Evolutionary conservation across 2,888 invertebrate species (phyloP), one percentile per base, ranked within the genome.

Genomic region (Cacoxenus indagator): DNA sequence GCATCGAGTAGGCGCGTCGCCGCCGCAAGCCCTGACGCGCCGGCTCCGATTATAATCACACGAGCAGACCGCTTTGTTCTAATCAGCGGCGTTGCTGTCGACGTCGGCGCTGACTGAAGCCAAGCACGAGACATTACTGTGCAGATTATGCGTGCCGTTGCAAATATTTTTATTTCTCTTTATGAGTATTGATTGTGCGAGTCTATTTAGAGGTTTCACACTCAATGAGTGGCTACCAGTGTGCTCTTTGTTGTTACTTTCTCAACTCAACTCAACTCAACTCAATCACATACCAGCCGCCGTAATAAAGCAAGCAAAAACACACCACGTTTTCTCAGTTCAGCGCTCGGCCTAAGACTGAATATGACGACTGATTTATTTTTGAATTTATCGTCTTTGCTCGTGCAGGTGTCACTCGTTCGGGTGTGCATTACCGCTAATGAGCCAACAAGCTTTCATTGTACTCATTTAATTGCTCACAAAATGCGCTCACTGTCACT

Each of bases 1-100:
- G 82, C 81, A 65, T 88, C 85, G 4, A 88, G 61, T 0, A 91
- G 81, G 26, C 85, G 84, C 0, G 87, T 86, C 3, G 85, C 88
- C 0, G 88, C 86, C 0, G 89, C 87, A 24, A 89, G 86, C 22
- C 89, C 89, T 1, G 89, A 76, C 0, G 87, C 77, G 17, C 89
- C 89, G 5, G 88, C 87, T 0, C 89, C 89, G 22, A 89, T 76
- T 14, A 89, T 76, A 4, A 88, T 82, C 69, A 88, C 82, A 54
- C 85, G 85, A 3, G 84, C 78, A 0, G 77, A 81, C 70, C 76
- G 70, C 59, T 78, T 81, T 4, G 37, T 37, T 37, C 14, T 37
- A 8, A 8, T 8, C 37, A 37, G 9, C 8, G 37, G 8, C 4
- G 51, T 22, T 6, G 51, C 22, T 51, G 51, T 22, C 17, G 51